phyloP scores from a whole-genome alignment of 2,113 vertebrate species.

The Tachuris rubrigastra region DNA sequence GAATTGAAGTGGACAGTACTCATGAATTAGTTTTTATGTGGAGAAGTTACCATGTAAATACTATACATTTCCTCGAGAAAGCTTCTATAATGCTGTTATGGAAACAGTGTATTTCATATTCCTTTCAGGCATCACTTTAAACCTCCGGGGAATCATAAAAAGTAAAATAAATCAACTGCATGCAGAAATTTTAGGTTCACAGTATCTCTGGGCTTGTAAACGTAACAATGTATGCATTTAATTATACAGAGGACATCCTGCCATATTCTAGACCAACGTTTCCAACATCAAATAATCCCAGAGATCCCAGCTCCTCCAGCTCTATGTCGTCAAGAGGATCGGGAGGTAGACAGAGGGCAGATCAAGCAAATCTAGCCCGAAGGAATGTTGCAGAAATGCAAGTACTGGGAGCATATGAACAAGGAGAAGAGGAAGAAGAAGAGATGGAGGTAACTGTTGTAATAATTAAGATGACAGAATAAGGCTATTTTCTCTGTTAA shows the following conservation, averaged over 20 bases:
- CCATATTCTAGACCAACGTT: conserved; percentile 97
- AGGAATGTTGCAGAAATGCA: conserved; percentile 90
- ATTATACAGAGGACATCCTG: conserved; percentile 89
- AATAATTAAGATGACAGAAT: background rate
- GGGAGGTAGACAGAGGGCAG: conserved; percentile 88
- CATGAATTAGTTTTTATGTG: background rate
- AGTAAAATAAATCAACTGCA: background rate
- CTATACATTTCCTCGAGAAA: conserved; percentile 8
- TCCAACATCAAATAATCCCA: conserved; percentile 89
- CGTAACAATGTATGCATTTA: background rate
- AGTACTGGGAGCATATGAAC: conserved; percentile 88
- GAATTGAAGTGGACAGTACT: background rate
- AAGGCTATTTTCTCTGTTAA: background rate
- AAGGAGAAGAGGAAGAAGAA: conserved; percentile 86
- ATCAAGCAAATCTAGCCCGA: conserved; percentile 82
- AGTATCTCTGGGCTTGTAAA: background rate
- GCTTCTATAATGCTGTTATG: background rate
- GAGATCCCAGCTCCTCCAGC: conserved; percentile 97
- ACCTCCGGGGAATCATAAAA: background rate
- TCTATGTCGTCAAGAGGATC: conserved; percentile 98
- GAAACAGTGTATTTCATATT: background rate
- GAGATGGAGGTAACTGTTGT: conserved; percentile 85
- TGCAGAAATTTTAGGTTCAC: background rate
- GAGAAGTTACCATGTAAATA: background rate
- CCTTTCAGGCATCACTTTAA: background rate